Conservation (phyloP, 37 sponge, comb jelly and placozoan genomes). For the Oopsacas minuta region DNA sequence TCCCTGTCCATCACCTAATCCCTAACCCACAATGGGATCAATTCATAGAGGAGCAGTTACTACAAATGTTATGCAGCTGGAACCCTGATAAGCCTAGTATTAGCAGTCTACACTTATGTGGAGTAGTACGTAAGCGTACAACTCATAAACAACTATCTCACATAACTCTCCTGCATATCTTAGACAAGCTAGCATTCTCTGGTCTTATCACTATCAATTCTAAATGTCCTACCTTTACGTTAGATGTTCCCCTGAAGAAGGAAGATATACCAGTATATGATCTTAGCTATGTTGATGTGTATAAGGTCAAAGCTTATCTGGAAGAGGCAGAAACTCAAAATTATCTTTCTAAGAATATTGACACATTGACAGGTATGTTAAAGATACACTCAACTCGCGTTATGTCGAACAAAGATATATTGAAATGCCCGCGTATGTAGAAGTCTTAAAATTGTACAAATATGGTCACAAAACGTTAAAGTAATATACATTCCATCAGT, state of each 20-base stretch:
- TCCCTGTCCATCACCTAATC: not conserved
- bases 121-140: not conserved
- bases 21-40: not conserved
- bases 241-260: not conserved
- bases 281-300: not conserved
- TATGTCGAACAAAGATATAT: not conserved
- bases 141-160: not conserved
- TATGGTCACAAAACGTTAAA: no score
- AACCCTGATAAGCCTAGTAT: not conserved
- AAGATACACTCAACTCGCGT: not conserved
- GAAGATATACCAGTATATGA: not conserved
- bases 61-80: not conserved
- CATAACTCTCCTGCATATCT: not conserved
- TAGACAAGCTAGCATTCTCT: not conserved
- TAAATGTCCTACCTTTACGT: not conserved
- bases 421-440: no score
- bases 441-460: not conserved
- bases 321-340: not conserved
- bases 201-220: not conserved
- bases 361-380: not conserved
- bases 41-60: not conserved
- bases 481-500: no score
- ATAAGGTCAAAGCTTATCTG: conserved; percentile 11
- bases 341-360: not conserved
- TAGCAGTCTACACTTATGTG: not conserved